Evolutionary conservation across 2,888 invertebrate genomes (phyloP), one percentile per base, ranked within the genome.

Genomic region (Orthosia incerta): DNA sequence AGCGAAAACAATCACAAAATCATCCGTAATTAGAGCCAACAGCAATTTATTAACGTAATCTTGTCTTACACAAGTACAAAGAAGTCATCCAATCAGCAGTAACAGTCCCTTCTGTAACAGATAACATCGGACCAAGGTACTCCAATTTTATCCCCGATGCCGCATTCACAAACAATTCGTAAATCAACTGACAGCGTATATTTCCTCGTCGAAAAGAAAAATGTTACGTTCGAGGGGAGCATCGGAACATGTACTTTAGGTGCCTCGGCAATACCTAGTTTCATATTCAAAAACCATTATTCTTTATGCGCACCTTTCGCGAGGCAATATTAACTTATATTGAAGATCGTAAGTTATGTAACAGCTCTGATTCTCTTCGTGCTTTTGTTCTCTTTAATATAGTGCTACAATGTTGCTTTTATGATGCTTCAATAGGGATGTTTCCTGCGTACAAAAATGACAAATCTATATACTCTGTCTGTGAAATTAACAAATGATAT

Each of bases 271-370:
- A 80, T 84, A 85, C 76, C 79, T 86, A 85, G 83, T 88, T 87
- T 82, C 80, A 86, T 89, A 89, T 90, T 89, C 89, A 89, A 85
- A 87, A 88, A 81, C 82, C 82, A 86, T 89, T 88, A 88, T 86
- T 89, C 86, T 87, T 83, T 85, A 86, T 85, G 81, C 76, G 78
- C 84, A 84, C 85, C 85, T 85, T 84, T 83, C 60, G 70, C 73
- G 71, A 78, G 71, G 71, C 72, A 76, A 82, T 89, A 89, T 89
- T 86, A 87, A 86, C 85, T 84, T 84, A 88, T 86, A 89, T 83
- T 86, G 87, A 67, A 85, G 82, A 84, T 83, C 82, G 75, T 79
- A 82, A 74, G 64, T 84, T 85, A 85, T 66, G 63, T 74, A 77
- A 76, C 15, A 56, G 56, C 55, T 70, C 71, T 68, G 78, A 82